Conservation (phyloP, 2,797 vertebrate genomes). For the Leptodactylus fallax region DNA sequence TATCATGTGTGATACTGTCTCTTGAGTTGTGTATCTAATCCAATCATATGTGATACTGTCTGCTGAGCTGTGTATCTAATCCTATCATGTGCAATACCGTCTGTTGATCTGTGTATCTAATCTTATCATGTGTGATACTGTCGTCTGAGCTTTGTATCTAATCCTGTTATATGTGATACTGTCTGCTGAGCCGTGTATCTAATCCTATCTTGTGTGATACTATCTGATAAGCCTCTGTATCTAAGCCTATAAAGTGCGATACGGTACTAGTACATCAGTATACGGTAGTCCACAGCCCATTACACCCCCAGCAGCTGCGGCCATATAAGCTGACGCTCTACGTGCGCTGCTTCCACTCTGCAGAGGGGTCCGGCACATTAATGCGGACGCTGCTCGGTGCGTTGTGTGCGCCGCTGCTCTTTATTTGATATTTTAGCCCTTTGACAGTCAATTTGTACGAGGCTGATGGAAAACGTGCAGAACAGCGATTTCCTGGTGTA, state of each 20-base stretch:
- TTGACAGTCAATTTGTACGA: background rate
- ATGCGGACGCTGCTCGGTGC: background rate
- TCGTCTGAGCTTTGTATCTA: background rate
- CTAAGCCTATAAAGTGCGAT: background rate
- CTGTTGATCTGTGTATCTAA: background rate
- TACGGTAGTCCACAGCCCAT: too few species aligned
- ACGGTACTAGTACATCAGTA: background rate
- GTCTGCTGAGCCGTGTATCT: background rate
- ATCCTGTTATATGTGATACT: background rate
- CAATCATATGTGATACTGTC: background rate
- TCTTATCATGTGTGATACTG: background rate
- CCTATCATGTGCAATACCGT: background rate
- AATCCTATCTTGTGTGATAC: background rate
- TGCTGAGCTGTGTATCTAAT: background rate
- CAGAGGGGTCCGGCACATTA: background rate
- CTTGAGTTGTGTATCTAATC: background rate
- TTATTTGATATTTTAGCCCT: slow-evolving; percentile 25
- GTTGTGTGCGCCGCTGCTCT: background rate
- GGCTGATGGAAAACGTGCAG: slow-evolving; percentile 15
- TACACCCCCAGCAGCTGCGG: too few species aligned
- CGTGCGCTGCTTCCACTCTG: background rate
- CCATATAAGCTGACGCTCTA: background rate
- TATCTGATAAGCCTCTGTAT: background rate
- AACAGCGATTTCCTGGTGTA: background rate
- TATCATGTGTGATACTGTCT: background rate